These are phyloP conservation scores for Drosophila murphyi DNA, from an alignment of 1,140 invertebrate species.

Conservation along the genomic window DNA sequence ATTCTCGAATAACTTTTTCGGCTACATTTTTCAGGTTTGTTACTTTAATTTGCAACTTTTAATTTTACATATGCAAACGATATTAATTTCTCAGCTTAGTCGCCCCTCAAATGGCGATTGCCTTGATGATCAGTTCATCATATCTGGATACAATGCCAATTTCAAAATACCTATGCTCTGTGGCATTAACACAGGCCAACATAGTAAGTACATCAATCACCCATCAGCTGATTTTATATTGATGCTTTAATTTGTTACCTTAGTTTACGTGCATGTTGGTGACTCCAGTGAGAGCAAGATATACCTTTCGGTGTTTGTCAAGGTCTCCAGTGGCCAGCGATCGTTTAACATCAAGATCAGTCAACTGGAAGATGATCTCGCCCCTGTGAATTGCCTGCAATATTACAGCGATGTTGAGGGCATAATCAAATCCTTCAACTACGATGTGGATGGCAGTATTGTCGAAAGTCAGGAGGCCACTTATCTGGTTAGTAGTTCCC, in stretches of 20 bases:
- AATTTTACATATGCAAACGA: too few species aligned
- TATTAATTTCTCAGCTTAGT: slow-evolving; percentile 85
- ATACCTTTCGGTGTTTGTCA: slow-evolving; percentile 88
- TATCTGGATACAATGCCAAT: slow-evolving; percentile 89
- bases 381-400: slow-evolving; percentile 89
- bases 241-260: background rate
- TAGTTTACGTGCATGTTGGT: slow-evolving; percentile 90
- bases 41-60: too few species aligned
- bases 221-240: background rate
- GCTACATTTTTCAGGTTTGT: too few species aligned
- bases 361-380: slow-evolving; percentile 85
- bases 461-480: slow-evolving; percentile 85
- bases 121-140: slow-evolving; percentile 88
- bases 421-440: slow-evolving; percentile 90
- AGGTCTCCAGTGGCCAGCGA: slow-evolving; percentile 84
- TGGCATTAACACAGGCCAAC: slow-evolving; percentile 90
- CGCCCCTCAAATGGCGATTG: slow-evolving; percentile 89
- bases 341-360: slow-evolving; percentile 89
- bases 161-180: slow-evolving; percentile 89
- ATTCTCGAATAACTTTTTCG: too few species aligned
- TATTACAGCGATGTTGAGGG: slow-evolving; percentile 87
- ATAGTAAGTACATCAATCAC: slow-evolving; percentile 86
- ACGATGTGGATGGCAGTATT: slow-evolving; percentile 86
- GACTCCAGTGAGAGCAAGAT: slow-evolving; percentile 86
- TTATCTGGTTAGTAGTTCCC: slow-evolving; percentile 85